phyloP scores from a whole-genome alignment of 2,797 vertebrate genomes.

The Argentina silus region DNA sequence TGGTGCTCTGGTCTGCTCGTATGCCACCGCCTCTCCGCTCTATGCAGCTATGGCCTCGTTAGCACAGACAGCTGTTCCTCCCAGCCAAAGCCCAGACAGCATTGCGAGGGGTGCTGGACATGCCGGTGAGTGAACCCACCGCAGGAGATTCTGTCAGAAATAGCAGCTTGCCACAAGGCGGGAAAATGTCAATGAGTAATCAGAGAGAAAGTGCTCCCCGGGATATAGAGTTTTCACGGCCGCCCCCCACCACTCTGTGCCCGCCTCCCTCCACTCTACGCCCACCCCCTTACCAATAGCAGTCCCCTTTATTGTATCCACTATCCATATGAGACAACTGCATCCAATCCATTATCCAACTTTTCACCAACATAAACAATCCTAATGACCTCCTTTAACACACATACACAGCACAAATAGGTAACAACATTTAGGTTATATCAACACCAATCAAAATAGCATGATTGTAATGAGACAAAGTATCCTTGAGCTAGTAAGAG shows the following conservation, averaged over 20 bases:
- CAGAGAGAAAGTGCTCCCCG: conserved; percentile 62
- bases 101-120: conserved; percentile 58
- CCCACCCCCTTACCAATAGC: not conserved
- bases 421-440: not conserved
- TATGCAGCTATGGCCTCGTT: conserved; percentile 68
- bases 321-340: not conserved
- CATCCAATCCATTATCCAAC: no score
- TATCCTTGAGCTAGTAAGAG: not conserved
- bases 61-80: conserved; percentile 81
- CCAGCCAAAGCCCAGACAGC: conserved; percentile 64
- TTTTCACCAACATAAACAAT: no score
- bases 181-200: conserved; percentile 72
- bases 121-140: conserved; percentile 54
- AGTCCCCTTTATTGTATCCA: not conserved
- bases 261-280: conserved; percentile 17
- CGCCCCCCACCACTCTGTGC: conserved; percentile 40
- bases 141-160: conserved; percentile 65
- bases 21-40: conserved; percentile 60
- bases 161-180: conserved; percentile 66
- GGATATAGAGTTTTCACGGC: conserved; percentile 57
- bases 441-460: not conserved
- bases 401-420: not conserved
- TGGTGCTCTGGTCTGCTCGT: conserved; percentile 57
- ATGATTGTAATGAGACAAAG: not conserved
- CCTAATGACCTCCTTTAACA: not conserved